Percentiles rank a stretch among this genome's conserved stretches.
phyloP scores from a whole-genome alignment of 2,888 invertebrate species.

The Halictus ligatus region DNA sequence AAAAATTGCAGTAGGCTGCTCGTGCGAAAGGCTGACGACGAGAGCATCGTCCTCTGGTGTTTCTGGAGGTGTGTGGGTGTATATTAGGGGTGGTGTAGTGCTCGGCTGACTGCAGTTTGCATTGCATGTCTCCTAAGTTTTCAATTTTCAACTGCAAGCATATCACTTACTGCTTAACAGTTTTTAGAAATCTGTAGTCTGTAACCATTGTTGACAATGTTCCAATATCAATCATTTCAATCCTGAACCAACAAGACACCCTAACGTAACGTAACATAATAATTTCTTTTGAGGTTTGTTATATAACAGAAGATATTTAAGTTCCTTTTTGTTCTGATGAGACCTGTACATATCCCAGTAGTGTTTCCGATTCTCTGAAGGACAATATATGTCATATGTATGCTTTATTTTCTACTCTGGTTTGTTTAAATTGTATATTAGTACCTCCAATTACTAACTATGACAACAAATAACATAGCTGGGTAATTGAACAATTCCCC shows the following conservation, averaged over 20 bases:
- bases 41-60: not conserved
- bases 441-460: too few species aligned
- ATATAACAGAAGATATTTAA: not conserved
- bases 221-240: not conserved
- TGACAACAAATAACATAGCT: too few species aligned
- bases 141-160: not conserved
- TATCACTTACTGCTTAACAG: not conserved
- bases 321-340: not conserved
- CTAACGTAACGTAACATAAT: not conserved
- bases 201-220: not conserved
- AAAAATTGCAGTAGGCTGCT: slow-evolving; percentile 4
- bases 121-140: not conserved
- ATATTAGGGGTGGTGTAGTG: not conserved
- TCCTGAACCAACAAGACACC: not conserved
- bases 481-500: not conserved
- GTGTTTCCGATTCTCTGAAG: too few species aligned
- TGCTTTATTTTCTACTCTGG: too few species aligned
- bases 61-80: not conserved
- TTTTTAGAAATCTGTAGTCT: not conserved
- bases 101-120: slow-evolving; percentile 3
- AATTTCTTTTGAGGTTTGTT: too few species aligned
- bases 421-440: too few species aligned
- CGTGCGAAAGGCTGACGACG: slow-evolving; percentile 1
- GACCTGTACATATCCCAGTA: not conserved
- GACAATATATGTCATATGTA: too few species aligned